Conservation (phyloP, 2,113 vertebrate genomes). For the Archilochus colubris region DNA sequence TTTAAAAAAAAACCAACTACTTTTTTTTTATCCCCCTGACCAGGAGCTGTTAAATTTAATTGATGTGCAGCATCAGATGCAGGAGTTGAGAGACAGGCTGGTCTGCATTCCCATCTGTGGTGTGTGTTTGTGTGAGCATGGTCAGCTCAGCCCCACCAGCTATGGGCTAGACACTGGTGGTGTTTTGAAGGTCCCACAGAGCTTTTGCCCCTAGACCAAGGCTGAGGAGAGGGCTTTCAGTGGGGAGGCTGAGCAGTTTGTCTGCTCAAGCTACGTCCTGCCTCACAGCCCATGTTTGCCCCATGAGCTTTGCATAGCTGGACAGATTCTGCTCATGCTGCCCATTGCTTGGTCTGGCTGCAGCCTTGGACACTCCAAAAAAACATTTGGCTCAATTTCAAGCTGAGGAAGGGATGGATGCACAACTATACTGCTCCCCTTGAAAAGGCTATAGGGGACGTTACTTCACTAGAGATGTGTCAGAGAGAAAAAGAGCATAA, state of each 20-base stretch:
- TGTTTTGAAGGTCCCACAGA: not conserved
- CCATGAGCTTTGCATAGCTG: fast-evolving
- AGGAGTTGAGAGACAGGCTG: not conserved
- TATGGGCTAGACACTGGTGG: fast-evolving
- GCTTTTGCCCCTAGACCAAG: not conserved
- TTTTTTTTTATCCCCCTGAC: not conserved
- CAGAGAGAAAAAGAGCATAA: not conserved
- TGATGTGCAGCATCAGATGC: not conserved
- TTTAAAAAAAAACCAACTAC: not conserved
- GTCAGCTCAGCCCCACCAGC: fast-evolving
- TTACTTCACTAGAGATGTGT: not conserved
- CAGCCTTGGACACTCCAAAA: not conserved
- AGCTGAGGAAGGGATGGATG: not conserved
- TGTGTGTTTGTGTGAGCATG: fast-evolving
- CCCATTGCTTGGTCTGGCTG: not conserved
- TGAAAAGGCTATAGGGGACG: not conserved
- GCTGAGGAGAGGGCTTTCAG: not conserved
- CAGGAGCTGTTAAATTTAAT: not conserved
- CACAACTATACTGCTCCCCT: not conserved
- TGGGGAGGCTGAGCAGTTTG: not conserved
- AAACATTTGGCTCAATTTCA: not conserved
- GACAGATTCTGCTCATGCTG: not conserved
- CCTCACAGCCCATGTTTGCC: fast-evolving
- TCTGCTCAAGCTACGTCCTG: not conserved
- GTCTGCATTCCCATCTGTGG: not conserved